Evolutionary conservation across 2,113 vertebrate genomes (phyloP).

Genomic region (Actenoides hombroni): DNA sequence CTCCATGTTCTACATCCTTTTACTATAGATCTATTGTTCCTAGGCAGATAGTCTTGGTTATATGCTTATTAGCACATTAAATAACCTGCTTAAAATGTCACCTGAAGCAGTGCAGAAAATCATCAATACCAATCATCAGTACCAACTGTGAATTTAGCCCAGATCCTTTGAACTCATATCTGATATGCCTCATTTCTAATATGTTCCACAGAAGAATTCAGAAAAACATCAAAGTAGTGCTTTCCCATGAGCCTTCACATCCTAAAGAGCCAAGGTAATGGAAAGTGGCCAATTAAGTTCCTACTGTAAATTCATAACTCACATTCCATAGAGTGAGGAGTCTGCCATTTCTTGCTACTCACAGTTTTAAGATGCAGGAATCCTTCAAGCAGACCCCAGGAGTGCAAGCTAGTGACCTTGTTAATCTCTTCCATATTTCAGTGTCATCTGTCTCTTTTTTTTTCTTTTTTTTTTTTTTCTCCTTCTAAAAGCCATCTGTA

Average conservation of each 20-base stretch:
- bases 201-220: background rate
- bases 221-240: background rate
- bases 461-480: no score
- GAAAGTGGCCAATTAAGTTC: slow-evolving; percentile 23
- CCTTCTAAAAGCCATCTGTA: background rate
- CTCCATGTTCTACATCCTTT: background rate
- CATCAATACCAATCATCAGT: background rate
- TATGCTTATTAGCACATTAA: slow-evolving; percentile 31
- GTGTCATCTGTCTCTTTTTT: background rate
- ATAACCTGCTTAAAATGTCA: slow-evolving; percentile 19
- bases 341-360: background rate
- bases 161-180: background rate
- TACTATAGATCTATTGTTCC: background rate
- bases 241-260: background rate
- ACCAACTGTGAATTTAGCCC: background rate
- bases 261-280: background rate
- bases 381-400: slow-evolving; percentile 32
- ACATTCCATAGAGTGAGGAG: slow-evolving; percentile 16
- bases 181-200: background rate
- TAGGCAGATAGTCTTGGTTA: background rate
- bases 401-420: slow-evolving; percentile 24
- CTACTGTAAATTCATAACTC: background rate
- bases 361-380: slow-evolving; percentile 3
- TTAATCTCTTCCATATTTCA: slow-evolving; percentile 23
- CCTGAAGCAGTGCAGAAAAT: slow-evolving; percentile 13